Conservation (phyloP, 1,140 invertebrate species). For the Drosophila melanogaster region DNA sequence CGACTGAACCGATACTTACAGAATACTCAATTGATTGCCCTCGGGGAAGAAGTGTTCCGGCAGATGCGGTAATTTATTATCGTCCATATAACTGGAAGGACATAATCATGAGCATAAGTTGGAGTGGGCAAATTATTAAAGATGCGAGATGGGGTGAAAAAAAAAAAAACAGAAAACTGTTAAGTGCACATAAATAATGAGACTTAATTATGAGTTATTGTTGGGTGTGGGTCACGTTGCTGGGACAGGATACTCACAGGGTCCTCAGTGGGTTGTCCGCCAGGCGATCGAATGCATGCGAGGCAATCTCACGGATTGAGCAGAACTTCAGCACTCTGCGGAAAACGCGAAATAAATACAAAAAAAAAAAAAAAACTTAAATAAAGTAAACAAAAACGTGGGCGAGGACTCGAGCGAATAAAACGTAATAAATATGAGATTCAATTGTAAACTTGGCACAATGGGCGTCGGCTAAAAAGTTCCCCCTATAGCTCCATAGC, state of each 20-base stretch:
- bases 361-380: slow-evolving; percentile 4
- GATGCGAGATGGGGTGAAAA: slow-evolving; percentile 1
- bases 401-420: slow-evolving; percentile 15
- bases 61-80: slow-evolving; percentile 79
- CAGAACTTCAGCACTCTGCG: slow-evolving; percentile 76
- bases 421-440: slow-evolving; percentile 61
- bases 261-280: slow-evolving; percentile 66
- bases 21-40: slow-evolving; percentile 79
- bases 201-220: slow-evolving; percentile 75
- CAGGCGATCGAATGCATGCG: slow-evolving; percentile 70
- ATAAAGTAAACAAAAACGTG: background rate
- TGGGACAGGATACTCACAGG: slow-evolving; percentile 63
- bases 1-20: slow-evolving; percentile 74
- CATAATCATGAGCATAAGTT: slow-evolving; percentile 25
- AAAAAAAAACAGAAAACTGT: slow-evolving; percentile 23
- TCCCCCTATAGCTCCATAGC: background rate
- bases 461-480: slow-evolving; percentile 24
- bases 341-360: slow-evolving; percentile 1
- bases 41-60: slow-evolving; percentile 74
- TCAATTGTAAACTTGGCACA: slow-evolving; percentile 54
- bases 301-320: slow-evolving; percentile 64
- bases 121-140: slow-evolving; percentile 21
- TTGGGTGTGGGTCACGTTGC: background rate
- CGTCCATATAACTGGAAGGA: slow-evolving; percentile 81
- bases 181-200: slow-evolving; percentile 79